Percentiles rank a stretch among this genome's conserved stretches.
These are phyloP conservation scores for Ptyas mucosa DNA, from an alignment of 2,113 vertebrate genomes.

Conservation along the genomic window DNA sequence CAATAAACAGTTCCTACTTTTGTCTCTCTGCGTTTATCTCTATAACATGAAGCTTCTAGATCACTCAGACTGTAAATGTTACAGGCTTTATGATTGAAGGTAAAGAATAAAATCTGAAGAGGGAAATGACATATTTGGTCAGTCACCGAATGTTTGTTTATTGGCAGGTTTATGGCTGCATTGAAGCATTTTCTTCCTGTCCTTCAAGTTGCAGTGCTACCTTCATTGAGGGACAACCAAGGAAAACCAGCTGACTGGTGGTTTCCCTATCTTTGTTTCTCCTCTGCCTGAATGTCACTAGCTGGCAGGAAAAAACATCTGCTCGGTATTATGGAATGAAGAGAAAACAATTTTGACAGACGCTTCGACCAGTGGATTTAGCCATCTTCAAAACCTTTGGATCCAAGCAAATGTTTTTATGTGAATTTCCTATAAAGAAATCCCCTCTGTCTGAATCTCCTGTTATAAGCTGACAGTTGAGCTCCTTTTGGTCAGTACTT, in stretches of 20 bases:
- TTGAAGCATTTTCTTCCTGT: not conserved
- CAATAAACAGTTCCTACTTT: not conserved
- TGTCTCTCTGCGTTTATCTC: not conserved
- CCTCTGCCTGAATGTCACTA: not conserved
- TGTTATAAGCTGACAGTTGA: not conserved
- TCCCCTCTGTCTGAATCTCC: not conserved
- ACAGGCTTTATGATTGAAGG: not conserved
- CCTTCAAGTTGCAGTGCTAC: not conserved
- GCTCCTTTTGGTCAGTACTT: not conserved
- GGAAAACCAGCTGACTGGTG: not conserved
- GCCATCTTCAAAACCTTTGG: not conserved
- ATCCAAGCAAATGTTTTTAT: not conserved
- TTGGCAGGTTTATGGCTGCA: not conserved
- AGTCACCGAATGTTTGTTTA: not conserved
- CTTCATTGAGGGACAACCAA: not conserved
- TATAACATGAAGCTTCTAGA: not conserved
- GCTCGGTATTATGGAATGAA: not conserved
- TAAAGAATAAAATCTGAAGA: not conserved
- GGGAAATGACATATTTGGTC: not conserved
- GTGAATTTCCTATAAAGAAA: not conserved
- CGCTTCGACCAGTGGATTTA: not conserved
- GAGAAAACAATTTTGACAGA: not conserved
- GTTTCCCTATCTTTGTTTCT: not conserved
- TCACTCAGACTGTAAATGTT: not conserved
- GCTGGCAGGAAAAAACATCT: not conserved